Conservation (phyloP, 2,888 invertebrate species). For the Diadegma fenestrale region DNA sequence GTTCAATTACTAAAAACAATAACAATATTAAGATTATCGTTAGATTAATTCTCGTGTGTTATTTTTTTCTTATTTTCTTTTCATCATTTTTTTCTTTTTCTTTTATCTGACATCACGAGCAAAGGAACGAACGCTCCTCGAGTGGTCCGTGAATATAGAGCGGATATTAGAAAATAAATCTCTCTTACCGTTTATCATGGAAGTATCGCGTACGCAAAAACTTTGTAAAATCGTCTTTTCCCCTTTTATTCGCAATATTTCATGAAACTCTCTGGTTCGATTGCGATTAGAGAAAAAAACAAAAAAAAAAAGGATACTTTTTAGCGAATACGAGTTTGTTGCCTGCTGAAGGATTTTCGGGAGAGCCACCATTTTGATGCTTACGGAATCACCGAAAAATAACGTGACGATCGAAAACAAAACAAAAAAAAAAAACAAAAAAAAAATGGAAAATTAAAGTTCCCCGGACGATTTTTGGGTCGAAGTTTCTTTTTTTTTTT, state of each 20-base stretch:
- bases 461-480: neutral
- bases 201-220: constrained; percentile 72
- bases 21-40: constrained; percentile 79
- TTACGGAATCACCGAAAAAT: neutral
- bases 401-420: too few relatives aligned
- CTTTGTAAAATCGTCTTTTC: constrained; percentile 43
- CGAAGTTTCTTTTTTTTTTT: neutral
- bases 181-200: constrained; percentile 75
- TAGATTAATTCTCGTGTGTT: constrained; percentile 53
- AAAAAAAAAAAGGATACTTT: constrained; percentile 7
- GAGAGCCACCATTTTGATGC: constrained; percentile 42
- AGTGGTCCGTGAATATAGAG: constrained; percentile 73
- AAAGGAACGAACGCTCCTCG: constrained; percentile 66
- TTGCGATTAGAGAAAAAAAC: constrained; percentile 51
- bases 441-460: neutral
- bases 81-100: constrained; percentile 44
- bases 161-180: constrained; percentile 80
- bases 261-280: constrained; percentile 49
- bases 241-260: constrained; percentile 31
- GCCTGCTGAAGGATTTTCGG: constrained; percentile 32
- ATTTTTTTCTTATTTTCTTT: constrained; percentile 28
- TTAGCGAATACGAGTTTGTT: constrained; percentile 27
- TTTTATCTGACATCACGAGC: constrained; percentile 29
- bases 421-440: neutral
- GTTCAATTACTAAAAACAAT: constrained; percentile 82